A percentile compares a stretch with the other conserved stretches of the same genome.
These are phyloP conservation scores for Felis chaus DNA, from an alignment of 2,113 vertebrate species.

Conservation along the genomic window DNA sequence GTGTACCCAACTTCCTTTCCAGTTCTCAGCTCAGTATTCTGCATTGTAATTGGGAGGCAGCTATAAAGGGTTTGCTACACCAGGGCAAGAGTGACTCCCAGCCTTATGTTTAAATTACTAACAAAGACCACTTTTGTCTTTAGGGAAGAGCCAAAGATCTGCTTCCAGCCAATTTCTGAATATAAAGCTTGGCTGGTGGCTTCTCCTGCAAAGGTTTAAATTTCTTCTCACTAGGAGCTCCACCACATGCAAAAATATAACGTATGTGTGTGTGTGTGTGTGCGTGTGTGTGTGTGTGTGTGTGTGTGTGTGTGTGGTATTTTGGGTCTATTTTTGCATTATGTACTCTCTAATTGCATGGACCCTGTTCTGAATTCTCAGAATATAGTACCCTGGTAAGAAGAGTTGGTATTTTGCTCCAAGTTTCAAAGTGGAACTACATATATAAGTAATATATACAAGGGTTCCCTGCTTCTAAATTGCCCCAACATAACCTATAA, in stretches of 20 bases:
- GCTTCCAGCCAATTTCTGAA: background rate
- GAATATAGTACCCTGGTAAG: background rate
- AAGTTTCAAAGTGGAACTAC: constrained; percentile 24
- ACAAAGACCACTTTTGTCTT: background rate
- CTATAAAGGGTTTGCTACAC: background rate
- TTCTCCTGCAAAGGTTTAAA: background rate
- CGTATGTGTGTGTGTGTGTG: background rate
- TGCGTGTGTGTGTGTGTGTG: too few species aligned
- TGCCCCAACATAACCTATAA: constrained; percentile 37
- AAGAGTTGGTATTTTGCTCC: background rate
- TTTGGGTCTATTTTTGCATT: background rate
- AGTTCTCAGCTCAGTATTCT: background rate
- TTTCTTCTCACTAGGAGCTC: constrained; percentile 33
- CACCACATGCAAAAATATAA: background rate
- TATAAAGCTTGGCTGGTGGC: background rate
- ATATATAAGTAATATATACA: constrained; percentile 53
- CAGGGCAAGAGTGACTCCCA: background rate
- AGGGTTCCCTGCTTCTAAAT: constrained; percentile 48
- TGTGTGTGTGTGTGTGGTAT: background rate
- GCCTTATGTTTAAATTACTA: background rate
- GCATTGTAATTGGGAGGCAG: background rate
- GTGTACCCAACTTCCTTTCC: background rate
- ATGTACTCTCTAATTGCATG: background rate
- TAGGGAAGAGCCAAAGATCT: background rate
- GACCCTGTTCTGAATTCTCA: background rate